A percentile compares a stretch with the other conserved stretches of the same genome.
phyloP scores from a whole-genome alignment of 2,888 invertebrate genomes.

The Flexamia atlantica region DNA sequence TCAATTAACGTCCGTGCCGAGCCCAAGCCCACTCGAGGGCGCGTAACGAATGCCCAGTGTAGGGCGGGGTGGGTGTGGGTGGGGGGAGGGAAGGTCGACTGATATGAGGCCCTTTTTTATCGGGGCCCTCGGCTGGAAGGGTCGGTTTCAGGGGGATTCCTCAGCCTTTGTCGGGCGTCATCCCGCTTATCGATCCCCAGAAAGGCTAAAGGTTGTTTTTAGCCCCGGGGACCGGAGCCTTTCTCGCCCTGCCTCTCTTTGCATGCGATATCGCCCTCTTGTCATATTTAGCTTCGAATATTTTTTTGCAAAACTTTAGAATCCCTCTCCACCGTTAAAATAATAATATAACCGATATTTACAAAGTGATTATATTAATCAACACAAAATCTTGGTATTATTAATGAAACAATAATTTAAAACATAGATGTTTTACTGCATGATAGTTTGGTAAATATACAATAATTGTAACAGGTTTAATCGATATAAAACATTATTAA shows the following conservation, averaged over 20 bases:
- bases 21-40: no score
- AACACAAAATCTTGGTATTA: no score
- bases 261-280: constrained; percentile 21
- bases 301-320: no score
- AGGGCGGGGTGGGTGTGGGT: not conserved
- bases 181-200: constrained; percentile 50
- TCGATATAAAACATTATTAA: no score
- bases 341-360: no score
- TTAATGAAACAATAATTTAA: no score
- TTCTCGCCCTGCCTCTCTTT: constrained; percentile 30
- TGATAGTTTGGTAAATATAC: no score
- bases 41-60: not conserved
- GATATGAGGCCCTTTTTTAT: constrained; percentile 57
- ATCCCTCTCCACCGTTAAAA: no score
- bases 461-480: no score
- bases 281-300: no score
- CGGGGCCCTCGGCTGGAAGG: constrained; percentile 45
- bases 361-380: no score
- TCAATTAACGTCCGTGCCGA: not conserved
- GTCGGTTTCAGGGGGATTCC: constrained; percentile 57
- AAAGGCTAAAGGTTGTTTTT: constrained; percentile 56
- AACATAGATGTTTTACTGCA: no score
- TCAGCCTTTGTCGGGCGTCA: constrained; percentile 52
- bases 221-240: constrained; percentile 33
- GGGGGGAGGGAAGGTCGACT: not conserved